Conservation (phyloP, 2,113 vertebrate genomes). For the Hippopotamus amphibius region DNA sequence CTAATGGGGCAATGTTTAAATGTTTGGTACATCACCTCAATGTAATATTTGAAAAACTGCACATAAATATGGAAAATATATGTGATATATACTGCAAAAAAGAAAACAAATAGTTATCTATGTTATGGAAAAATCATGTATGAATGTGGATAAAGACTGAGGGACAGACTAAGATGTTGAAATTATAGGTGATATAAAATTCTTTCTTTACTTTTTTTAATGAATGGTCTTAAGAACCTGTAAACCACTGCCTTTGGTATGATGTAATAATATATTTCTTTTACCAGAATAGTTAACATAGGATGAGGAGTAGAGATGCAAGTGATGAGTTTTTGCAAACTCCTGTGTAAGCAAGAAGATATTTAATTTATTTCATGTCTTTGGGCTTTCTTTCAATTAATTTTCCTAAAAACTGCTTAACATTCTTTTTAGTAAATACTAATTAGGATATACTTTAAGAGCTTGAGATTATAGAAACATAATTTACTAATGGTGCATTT, state of each 20-base stretch:
- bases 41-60: neutral
- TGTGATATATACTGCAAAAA: neutral
- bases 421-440: conserved; percentile 5
- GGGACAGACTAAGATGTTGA: neutral
- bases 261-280: neutral
- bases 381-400: conserved; percentile 15
- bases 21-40: neutral
- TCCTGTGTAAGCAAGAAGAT: neutral
- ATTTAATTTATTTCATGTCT: conserved; percentile 47
- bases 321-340: neutral
- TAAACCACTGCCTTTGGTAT: neutral
- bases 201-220: neutral
- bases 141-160: neutral
- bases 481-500: neutral
- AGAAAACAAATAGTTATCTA: neutral
- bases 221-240: neutral
- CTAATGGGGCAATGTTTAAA: neutral
- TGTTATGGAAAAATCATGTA: neutral
- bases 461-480: neutral
- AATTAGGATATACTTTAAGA: neutral
- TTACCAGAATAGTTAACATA: neutral
- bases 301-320: neutral
- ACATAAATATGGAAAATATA: neutral
- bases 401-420: conserved; percentile 2
- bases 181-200: neutral